phyloP scores from a whole-genome alignment of 2,113 vertebrate species.

The Haemorhous mexicanus region DNA sequence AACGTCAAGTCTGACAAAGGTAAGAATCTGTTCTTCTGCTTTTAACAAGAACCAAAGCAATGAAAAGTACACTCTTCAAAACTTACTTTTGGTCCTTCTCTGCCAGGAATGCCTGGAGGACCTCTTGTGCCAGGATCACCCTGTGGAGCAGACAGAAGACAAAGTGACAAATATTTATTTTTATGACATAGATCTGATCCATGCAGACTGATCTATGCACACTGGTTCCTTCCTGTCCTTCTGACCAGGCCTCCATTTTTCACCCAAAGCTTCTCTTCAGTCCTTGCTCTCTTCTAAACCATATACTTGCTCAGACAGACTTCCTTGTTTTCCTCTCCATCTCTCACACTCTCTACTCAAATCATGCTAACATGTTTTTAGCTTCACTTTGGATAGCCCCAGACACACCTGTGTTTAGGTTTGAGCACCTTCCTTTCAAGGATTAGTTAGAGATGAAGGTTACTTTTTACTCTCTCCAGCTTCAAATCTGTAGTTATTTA shows the following conservation, averaged over 20 bases:
- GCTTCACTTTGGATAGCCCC: not conserved
- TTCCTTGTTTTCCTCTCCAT: not conserved
- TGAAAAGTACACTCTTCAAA: not conserved
- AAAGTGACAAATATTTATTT: not conserved
- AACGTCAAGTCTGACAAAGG: not conserved
- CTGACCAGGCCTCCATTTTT: slow-evolving; percentile 23
- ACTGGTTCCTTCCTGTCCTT: slow-evolving; percentile 68
- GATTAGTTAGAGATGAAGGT: not conserved
- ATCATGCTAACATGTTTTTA: not conserved
- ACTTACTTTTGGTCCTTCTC: slow-evolving; percentile 93
- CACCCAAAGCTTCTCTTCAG: not conserved
- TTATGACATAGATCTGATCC: not conserved
- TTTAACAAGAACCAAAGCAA: not conserved
- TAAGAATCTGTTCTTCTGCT: not conserved
- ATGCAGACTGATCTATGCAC: not conserved
- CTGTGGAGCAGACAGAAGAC: slow-evolving; percentile 58
- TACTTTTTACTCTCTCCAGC: not conserved
- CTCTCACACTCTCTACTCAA: not conserved
- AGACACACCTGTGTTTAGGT: not conserved
- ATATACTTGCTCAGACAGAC: not conserved
- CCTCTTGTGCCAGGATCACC: slow-evolving; percentile 88
- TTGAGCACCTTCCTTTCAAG: not conserved
- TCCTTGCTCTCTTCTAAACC: not conserved
- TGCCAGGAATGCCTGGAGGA: slow-evolving; percentile 89
- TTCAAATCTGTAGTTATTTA: not conserved